Base-by-base conservation (phyloP, 1,140 invertebrate species). In the Epicauta chinensis region DNA sequence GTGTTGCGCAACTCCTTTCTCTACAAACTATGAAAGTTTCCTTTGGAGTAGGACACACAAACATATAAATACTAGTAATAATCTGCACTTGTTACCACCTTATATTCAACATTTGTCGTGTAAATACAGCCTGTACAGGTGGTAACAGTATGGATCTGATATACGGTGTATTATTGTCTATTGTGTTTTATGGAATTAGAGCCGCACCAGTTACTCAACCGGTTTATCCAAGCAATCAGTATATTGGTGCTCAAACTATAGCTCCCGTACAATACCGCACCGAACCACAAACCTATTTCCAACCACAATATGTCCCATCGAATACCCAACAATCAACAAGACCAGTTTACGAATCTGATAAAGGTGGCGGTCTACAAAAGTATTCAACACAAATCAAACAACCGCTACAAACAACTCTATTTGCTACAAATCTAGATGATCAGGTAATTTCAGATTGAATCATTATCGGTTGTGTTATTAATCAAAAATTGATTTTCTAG, bases 161-260 rank as follows among this genome's bases (percentile, higher is more conserved):
- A 38, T 34, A 38, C 38, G 36, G 45, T 47, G 36, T 47, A 17
- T 12, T 47, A 29, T 47, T 38, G n/a, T 34, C 38, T 47, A 23
- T 23, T 23, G 23, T 23, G 23, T 23, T 23, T 47, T 38, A 47
- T 34, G 45, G 45, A 47, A 47, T 34, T 47, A 30, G 36, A 34
- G 45, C 45, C 36, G 36, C 30, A 36, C 40, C 58, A 3, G 49
- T 60, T 16, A 57, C 58, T n/a, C 55, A 60, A 29, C 58, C 58
- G 10, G 51, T 14, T 37, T 60, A 60, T 41, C 44, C 53, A 37
- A 58, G 48, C 36, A 35, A 43, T 29, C 58, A 51, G 16, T 60
- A 60, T 45, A 51, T 50, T 14, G 31, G 29, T 45, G 42, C 55
- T 14, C 58, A 53, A 31, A 49, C 45, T 13, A 37, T 57, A 23